Evolutionary conservation across 2,888 invertebrate species (phyloP).

Genomic region (Buathra laborator): DNA sequence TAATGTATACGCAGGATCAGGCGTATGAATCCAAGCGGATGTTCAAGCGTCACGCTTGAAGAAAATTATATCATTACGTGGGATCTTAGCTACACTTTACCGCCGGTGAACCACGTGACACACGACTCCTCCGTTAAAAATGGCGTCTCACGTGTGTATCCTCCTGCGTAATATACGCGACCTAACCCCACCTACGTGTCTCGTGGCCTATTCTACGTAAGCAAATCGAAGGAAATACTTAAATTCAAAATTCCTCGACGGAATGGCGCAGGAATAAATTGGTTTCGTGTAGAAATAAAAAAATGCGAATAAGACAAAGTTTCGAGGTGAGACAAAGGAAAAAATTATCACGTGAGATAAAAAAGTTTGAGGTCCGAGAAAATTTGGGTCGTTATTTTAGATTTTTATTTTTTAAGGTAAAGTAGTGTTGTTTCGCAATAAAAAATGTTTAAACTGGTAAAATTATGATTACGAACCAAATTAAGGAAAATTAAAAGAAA

Average conservation of each 20-base stretch:
- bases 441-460: background rate
- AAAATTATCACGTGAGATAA: background rate
- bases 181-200: background rate
- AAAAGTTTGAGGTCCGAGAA: background rate
- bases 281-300: background rate
- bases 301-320: background rate
- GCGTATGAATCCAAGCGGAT: slow-evolving; percentile 56
- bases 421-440: background rate
- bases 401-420: background rate
- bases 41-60: slow-evolving; percentile 66
- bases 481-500: background rate
- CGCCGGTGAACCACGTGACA: slow-evolving; percentile 52
- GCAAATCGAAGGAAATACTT: background rate
- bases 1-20: slow-evolving; percentile 27
- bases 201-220: background rate
- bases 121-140: slow-evolving; percentile 53
- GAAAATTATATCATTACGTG: slow-evolving; percentile 67
- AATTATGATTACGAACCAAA: background rate
- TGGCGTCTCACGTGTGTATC: slow-evolving; percentile 48
- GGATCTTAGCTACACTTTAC: slow-evolving; percentile 60
- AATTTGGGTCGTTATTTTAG: background rate
- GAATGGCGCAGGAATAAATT: background rate
- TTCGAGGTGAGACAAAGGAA: slow-evolving; percentile 47
- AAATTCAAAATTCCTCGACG: background rate
- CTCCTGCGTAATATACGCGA: slow-evolving; percentile 14